Evolutionary conservation across 1,140 invertebrate genomes (phyloP).

Genomic region (Drosophila albomicans): DNA sequence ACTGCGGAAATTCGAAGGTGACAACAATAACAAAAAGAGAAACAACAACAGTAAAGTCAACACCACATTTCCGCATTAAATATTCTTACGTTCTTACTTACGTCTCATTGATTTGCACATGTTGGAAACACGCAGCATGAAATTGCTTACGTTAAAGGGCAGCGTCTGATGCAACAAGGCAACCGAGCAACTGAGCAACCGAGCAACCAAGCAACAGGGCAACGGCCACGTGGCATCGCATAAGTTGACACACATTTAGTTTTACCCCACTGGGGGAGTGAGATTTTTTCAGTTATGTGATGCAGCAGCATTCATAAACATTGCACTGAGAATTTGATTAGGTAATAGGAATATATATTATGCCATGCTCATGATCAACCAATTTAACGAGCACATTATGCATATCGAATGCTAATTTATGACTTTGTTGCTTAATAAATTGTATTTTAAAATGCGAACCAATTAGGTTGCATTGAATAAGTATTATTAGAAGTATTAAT

Average conservation of each 20-base stretch:
- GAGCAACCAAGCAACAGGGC: background rate
- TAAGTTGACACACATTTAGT: conserved; percentile 3
- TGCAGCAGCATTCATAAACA: background rate
- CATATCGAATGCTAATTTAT: background rate
- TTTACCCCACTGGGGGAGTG: background rate
- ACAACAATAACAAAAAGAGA: conserved; percentile 12
- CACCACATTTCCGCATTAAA: conserved; percentile 35
- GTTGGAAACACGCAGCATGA: conserved; percentile 26
- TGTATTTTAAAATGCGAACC: too few species aligned
- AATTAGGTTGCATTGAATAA: background rate
- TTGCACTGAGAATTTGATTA: background rate
- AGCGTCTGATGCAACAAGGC: conserved; percentile 25
- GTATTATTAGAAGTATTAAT: background rate
- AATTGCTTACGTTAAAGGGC: conserved; percentile 9
- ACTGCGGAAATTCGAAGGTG: conserved; percentile 16
- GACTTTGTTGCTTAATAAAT: background rate
- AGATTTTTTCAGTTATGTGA: background rate
- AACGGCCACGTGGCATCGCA: background rate
- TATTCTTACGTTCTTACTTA: conserved; percentile 17
- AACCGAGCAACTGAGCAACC: background rate
- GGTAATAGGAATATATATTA: background rate
- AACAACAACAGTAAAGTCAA: background rate
- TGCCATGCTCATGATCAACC: background rate
- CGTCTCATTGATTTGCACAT: conserved; percentile 18
- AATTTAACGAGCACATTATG: background rate